phyloP scores from a whole-genome alignment of 2,113 vertebrate species.

The Strix aluco region DNA sequence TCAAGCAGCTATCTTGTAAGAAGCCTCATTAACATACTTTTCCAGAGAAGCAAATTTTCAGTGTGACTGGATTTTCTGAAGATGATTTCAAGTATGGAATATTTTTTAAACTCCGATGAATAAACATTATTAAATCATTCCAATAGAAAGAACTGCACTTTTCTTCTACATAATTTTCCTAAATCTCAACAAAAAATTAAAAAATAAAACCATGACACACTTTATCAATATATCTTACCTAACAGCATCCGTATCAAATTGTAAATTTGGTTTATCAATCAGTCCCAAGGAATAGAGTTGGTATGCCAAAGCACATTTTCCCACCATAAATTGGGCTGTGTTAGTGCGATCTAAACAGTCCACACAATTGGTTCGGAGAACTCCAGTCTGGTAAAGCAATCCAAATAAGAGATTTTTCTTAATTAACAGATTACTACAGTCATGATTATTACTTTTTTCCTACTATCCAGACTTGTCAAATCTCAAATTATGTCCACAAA shows the following conservation, averaged over 20 bases:
- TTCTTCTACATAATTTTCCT: not conserved
- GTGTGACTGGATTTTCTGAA: not conserved
- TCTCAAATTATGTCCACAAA: not conserved
- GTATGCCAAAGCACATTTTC: constrained; percentile 96
- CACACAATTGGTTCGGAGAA: constrained; percentile 95
- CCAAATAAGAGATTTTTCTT: not conserved
- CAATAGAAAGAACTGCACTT: not conserved
- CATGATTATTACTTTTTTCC: not conserved
- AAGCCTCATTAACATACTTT: not conserved
- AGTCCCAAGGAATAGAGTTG: constrained; percentile 93
- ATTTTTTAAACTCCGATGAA: not conserved
- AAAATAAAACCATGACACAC: not conserved
- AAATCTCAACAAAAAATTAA: not conserved
- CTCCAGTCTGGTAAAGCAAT: constrained; percentile 83
- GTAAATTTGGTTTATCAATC: constrained; percentile 95
- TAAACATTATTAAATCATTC: not conserved
- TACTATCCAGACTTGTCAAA: not conserved
- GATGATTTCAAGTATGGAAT: not conserved
- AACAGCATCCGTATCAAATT: constrained; percentile 96
- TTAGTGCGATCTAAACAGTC: constrained; percentile 97
- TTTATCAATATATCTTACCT: constrained; percentile 76
- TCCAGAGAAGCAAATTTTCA: not conserved
- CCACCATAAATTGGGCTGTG: constrained; percentile 98
- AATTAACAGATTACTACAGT: not conserved
- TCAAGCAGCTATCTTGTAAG: not conserved